Conservation (phyloP, 2,797 vertebrate species). For the Vultur gryphus region DNA sequence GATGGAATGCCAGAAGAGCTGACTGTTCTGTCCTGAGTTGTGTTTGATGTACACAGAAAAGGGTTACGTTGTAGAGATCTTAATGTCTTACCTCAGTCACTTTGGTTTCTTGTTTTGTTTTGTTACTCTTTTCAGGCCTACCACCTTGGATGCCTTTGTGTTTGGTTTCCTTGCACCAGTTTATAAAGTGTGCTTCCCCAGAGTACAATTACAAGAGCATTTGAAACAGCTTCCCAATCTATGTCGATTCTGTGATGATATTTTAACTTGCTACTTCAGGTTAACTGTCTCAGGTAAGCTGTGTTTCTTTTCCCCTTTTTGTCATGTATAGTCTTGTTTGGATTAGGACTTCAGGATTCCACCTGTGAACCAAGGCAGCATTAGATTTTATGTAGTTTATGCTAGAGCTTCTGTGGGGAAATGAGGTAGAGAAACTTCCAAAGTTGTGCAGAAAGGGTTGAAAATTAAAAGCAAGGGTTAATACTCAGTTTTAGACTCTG, state of each 20-base stretch:
- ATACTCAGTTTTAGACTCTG: neutral
- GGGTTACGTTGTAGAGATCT: neutral
- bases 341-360: neutral
- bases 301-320: neutral
- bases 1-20: neutral
- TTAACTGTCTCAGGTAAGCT: slow-evolving; percentile 77
- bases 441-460: neutral
- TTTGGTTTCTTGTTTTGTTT: neutral
- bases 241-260: slow-evolving; percentile 88
- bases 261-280: slow-evolving; percentile 87
- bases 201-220: slow-evolving; percentile 89
- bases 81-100: neutral
- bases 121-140: slow-evolving; percentile 78
- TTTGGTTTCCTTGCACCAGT: slow-evolving; percentile 94
- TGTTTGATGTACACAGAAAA: neutral
- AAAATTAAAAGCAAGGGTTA: neutral
- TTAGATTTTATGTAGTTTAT: neutral
- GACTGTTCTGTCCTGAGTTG: neutral
- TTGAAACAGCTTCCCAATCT: slow-evolving; percentile 93
- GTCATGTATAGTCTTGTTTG: neutral
- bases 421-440: neutral
- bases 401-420: neutral
- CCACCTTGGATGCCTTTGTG: slow-evolving; percentile 93
- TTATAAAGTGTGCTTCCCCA: slow-evolving; percentile 88
- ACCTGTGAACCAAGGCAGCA: neutral